Evolutionary conservation across 2,797 vertebrate species (phyloP), one percentile per base, ranked within the genome.

Genomic region (Myotis findleyi): DNA sequence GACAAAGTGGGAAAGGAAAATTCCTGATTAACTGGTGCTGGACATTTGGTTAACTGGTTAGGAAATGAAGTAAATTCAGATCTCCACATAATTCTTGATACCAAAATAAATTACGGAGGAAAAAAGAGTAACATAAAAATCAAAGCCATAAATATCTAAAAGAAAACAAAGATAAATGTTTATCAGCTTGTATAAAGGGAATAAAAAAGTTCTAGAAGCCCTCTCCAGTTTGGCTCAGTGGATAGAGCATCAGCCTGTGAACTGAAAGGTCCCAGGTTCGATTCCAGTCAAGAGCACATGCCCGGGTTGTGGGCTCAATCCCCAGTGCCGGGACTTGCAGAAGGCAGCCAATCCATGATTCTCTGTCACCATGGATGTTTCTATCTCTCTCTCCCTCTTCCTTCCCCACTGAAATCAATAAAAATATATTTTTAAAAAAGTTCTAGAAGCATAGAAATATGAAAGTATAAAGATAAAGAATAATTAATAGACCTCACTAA

Each of bases 121-220:
- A 49, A 83, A 87, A 92, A 92, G 89, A 87, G 49, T 14, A 36
- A 82, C 84, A 69, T 69, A 57, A 85, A 92, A 87, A 38, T 38
- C 27, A 93, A 76, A 93, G 49, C 38, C 85, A 79, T 81, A 92
- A 95, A 96, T 71, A 73, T 92, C 57, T 76, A 95, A 55, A 53
- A 33, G 53, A 62, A 95, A 95, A 59, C 41, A 77, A 90, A 95
- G 49, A 77, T 82, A 95, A 95, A 93, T 87, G 88, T 91, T 94
- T 82, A 73, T 66, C 38, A 73, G 75, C 59, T 91, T 57, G 66
- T 68, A 38, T 30, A 83, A 76, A 11, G 18, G 33, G 57, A 30
- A 41, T 16, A 7, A 47, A 41, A 68, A 81, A 41, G n/a, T 16
- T 38, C 38, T 38, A 38, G 38, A 38, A 38, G 38, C 38, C 38